Base-by-base conservation (phyloP, 1,140 invertebrate species). In the Latrodectus geometricus region DNA sequence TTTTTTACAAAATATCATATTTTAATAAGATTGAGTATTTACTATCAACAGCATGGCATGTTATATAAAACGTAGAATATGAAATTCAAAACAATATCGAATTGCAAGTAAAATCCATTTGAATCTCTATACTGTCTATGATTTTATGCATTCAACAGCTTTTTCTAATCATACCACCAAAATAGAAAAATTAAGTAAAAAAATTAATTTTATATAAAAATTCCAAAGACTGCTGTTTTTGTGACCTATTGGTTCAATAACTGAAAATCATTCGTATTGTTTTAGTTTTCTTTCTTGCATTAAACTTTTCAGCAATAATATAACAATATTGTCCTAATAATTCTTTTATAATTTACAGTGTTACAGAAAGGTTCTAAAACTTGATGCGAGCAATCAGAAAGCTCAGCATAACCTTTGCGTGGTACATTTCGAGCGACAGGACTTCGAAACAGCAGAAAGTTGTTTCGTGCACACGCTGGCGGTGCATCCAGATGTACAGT, bases 331-430 rank as follows among this genome's bases (percentile, higher is more conserved):
- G 21, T 2, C n/a, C 4, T 20, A 52, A 21, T 70, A 21, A 11
- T 70, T 70, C 8, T 21, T 68, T 82, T 82, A 3, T 9, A 49
- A 8, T 92, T 9, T 61, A 14, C 93, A 97, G 95, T 98, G 97
- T 90, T 99, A 98, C 91, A 93, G 94, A 72, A 94, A 95, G 86
- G 98, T 99, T 88, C 90, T 99, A 2, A 94, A 95, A 89, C 90
- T 97, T 68, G 97, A 99, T 88, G 95, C 97, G 0, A 94, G 94
- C 78, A 98, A 99, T 90, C 95, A 97, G 73, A 97, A 99, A 92
- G 97, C 96, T 5, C 91, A 97, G 20, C 97, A 99, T 91, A 99
- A 99, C 91, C 92, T 99, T 7, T 99, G 97, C 91, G 97, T 99
- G 0, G 97, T 99, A 0, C 95, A 96, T 89, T 70, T 88, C 17